Percentiles rank a stretch among this genome's conserved stretches.
phyloP scores from a whole-genome alignment of 1,140 invertebrate genomes.

The Agrypnia vestita region DNA sequence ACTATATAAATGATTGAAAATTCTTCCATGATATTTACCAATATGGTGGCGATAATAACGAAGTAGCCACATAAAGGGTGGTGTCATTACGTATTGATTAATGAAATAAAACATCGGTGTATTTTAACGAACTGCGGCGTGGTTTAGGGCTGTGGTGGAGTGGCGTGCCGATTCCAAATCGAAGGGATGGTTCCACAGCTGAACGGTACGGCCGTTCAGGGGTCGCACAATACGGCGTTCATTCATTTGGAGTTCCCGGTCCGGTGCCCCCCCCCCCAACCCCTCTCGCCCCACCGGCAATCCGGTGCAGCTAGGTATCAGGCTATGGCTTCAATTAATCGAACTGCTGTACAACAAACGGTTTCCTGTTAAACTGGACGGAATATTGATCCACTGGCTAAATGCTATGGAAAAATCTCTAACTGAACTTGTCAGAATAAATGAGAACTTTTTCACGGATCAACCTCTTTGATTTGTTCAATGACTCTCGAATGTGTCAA shows the following conservation, averaged over 20 bases:
- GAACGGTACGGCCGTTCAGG: not conserved
- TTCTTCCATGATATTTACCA: too few species aligned
- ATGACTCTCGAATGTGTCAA: not conserved
- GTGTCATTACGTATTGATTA: too few species aligned
- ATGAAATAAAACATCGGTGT: too few species aligned
- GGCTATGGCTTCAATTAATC: conserved; percentile 40
- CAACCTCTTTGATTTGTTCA: not conserved
- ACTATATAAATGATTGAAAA: too few species aligned
- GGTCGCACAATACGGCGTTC: conserved; percentile 37
- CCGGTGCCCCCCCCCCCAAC: conserved; percentile 5
- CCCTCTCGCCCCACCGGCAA: not conserved
- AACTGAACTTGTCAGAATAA: too few species aligned
- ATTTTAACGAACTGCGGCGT: too few species aligned
- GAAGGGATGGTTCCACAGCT: not conserved
- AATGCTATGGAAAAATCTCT: too few species aligned
- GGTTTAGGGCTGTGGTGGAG: too few species aligned
- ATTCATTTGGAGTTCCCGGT: conserved; percentile 46
- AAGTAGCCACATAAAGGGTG: too few species aligned
- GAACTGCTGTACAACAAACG: not conserved
- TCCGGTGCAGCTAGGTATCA: not conserved
- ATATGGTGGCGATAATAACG: too few species aligned
- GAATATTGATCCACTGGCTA: conserved; percentile 2
- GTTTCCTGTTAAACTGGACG: not conserved
- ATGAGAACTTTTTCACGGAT: too few species aligned
- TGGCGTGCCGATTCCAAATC: not conserved